A percentile compares a stretch with the other conserved stretches of the same genome.
Conservation (phyloP, 2,113 vertebrate species). For the Cyrtonyx montezumae region DNA sequence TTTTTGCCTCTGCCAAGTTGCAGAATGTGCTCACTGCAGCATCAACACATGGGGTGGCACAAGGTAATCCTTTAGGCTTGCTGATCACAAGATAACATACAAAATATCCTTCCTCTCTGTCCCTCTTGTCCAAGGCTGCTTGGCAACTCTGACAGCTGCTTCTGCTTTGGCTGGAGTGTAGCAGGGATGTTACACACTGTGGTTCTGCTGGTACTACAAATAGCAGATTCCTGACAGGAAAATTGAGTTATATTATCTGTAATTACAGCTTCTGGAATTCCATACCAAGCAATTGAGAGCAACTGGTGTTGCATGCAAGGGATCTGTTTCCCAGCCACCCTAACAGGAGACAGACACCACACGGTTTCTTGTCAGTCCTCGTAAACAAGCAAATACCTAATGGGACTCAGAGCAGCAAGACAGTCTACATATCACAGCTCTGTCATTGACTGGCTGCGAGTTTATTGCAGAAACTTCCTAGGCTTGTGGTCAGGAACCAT, state of each 20-base stretch:
- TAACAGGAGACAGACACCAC: conserved; percentile 20
- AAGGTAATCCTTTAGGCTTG: background rate
- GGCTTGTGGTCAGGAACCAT: background rate
- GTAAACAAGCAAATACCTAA: conserved; percentile 4
- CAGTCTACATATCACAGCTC: background rate
- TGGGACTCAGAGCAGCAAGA: background rate
- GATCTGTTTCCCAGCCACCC: conserved; percentile 42
- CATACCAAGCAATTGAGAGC: conserved; percentile 42
- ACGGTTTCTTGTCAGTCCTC: background rate
- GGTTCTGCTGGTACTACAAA: conserved; percentile 54
- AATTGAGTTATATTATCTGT: conserved; percentile 59
- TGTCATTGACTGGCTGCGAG: background rate
- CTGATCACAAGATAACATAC: background rate
- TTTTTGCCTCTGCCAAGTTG: background rate
- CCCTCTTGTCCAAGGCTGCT: background rate
- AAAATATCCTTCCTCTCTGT: background rate
- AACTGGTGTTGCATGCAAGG: background rate
- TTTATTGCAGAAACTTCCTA: background rate
- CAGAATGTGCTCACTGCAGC: background rate
- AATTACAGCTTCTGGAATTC: conserved; percentile 63
- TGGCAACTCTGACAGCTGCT: conserved; percentile 8
- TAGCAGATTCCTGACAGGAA: conserved; percentile 61
- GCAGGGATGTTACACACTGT: conserved; percentile 39
- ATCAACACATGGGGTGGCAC: background rate
- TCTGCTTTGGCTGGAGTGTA: conserved; percentile 59